phyloP scores from a whole-genome alignment of 2,797 vertebrate species.

The Lagorchestes hirsutus region DNA sequence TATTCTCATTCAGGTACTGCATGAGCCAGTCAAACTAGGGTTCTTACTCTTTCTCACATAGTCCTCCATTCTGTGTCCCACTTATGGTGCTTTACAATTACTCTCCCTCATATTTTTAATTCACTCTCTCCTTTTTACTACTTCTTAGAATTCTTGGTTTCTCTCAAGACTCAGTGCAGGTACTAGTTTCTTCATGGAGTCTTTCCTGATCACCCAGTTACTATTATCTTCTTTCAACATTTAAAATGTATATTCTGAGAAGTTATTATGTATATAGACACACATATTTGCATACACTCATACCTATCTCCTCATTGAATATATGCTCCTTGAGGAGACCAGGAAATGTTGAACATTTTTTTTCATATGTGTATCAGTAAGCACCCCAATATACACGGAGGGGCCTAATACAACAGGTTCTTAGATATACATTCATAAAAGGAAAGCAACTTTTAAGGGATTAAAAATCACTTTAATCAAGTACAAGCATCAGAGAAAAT shows the following conservation, averaged over 20 bases:
- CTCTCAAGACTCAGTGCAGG: background rate
- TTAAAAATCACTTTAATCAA: too few relatives aligned
- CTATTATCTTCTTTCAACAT: background rate
- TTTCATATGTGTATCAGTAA: too few relatives aligned
- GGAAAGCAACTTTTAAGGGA: too few relatives aligned
- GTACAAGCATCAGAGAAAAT: too few relatives aligned
- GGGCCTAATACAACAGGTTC: too few relatives aligned
- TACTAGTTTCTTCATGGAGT: background rate
- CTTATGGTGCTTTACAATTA: background rate
- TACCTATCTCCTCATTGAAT: background rate
- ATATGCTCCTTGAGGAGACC: too few relatives aligned
- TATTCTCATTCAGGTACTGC: background rate
- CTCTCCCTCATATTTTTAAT: background rate
- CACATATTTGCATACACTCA: background rate
- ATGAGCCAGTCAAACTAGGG: background rate
- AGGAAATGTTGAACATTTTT: too few relatives aligned
- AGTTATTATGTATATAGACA: background rate
- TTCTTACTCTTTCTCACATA: background rate
- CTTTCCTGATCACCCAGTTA: background rate
- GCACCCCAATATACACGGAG: too few relatives aligned
- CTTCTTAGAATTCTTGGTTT: background rate
- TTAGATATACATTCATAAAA: too few relatives aligned
- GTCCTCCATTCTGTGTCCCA: background rate
- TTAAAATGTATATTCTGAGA: background rate
- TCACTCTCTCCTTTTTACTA: background rate